Evolutionary conservation across 64 coral and sea anemone species (phyloP), one percentile per base, ranked within the genome.

Genomic region (Exaiptasia diaphana): DNA sequence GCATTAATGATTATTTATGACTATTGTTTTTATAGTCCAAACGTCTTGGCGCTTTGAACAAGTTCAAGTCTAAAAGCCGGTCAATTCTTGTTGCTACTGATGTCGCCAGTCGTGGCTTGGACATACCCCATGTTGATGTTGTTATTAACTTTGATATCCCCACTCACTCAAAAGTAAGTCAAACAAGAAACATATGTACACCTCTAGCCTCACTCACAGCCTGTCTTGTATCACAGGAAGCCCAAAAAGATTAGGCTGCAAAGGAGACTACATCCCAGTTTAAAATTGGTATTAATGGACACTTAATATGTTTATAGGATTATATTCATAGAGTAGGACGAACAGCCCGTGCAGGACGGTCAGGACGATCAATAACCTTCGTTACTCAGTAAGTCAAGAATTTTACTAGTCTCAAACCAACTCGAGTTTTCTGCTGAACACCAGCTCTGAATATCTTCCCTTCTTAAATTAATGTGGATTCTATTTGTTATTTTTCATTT

Each of bases 91-190:
- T 99, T 3, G 95, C 95, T 3, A 99, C 95, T 14, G 95, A 99
- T 42, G 95, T 99, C 13, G 95, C 95, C 0, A 93, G 95, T 81
- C 86, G 95, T 26, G 95, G 95, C 1, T 53, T 99, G 24, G 95
- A 99, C 15, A 99, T 99, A 44, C 95, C 95, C 3, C 95, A 99
- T 61, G 95, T 99, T 25, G 89, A 99, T 71, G 90, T 99, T 23
- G 95, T 99, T 20, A 86, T 99, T 21, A 99, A 99, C 67, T 99
- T 99, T 88, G 95, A 99, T 79, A 99, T 99, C 27, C 95, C 95
- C 31, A 99, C 89, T 41, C 95, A 99, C 86, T 99, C 95, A 24
- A 99, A 99, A 90, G 95, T 85, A 85, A 48, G 20, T 75, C 18
- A 35, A 3, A 56, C 26, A 34, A 3, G 26, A 30, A 18, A 28